A percentile compares a stretch with the other conserved stretches of the same genome.
Conservation (phyloP, 1,140 invertebrate species). For the Drosophila seguyi region DNA sequence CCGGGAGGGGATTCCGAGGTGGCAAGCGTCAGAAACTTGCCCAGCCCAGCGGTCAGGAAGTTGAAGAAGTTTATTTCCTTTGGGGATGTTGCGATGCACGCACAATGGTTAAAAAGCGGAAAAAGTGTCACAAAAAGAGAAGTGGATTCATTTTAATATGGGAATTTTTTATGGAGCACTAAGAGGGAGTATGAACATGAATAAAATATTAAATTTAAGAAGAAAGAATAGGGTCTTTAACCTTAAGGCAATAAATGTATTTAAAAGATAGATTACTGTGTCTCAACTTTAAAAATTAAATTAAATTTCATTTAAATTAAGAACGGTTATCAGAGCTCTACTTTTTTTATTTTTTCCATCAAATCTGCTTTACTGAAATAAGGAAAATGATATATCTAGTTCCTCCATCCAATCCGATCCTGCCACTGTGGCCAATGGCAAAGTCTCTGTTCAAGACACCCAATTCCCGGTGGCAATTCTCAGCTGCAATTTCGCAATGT, state of each 20-base stretch:
- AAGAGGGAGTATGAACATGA: background rate
- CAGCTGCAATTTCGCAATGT: constrained; percentile 37
- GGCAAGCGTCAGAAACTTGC: background rate
- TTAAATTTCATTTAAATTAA: too few species aligned
- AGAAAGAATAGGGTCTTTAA: too few species aligned
- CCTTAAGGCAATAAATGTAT: too few species aligned
- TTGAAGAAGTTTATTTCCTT: constrained; percentile 22
- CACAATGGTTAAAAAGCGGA: constrained; percentile 7
- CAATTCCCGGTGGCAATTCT: constrained; percentile 25
- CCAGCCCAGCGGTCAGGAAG: constrained; percentile 25
- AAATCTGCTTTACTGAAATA: background rate
- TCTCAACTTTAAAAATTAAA: too few species aligned
- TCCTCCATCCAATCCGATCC: background rate
- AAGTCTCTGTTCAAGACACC: constrained; percentile 15
- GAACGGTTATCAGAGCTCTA: too few species aligned
- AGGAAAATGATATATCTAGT: background rate
- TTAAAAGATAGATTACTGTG: too few species aligned
- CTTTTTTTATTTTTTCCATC: too few species aligned
- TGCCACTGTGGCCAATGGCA: background rate
- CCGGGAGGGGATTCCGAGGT: background rate
- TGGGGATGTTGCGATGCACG: background rate
- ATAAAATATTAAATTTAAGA: background rate
- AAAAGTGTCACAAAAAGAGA: background rate
- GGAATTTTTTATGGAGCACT: background rate
- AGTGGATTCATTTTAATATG: background rate